A percentile compares a stretch with the other conserved stretches of the same genome.
Evolutionary conservation across 2,888 invertebrate species (phyloP).

Genomic region (Axea sp.): DNA sequence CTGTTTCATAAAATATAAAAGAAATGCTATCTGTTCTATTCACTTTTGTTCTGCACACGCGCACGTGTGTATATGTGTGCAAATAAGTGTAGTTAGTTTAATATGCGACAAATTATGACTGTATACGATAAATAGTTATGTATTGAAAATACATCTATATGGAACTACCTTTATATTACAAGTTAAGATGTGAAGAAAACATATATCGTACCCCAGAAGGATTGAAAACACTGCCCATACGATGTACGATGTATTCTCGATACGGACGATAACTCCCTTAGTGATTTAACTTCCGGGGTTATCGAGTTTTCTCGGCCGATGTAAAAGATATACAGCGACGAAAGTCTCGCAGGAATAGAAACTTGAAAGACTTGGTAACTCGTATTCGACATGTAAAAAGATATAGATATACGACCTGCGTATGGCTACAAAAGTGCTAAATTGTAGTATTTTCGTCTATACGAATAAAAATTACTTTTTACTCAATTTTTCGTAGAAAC

Average conservation of each 20-base stretch:
- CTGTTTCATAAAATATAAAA: too few relatives aligned
- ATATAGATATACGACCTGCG: slow-evolving; percentile 47
- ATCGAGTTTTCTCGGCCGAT: slow-evolving; percentile 66
- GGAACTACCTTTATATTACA: too few relatives aligned
- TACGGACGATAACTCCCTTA: slow-evolving; percentile 63
- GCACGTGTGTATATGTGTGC: too few relatives aligned
- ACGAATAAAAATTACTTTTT: too few relatives aligned
- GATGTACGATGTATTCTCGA: slow-evolving; percentile 57
- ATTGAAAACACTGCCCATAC: slow-evolving; percentile 51
- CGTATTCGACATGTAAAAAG: slow-evolving; percentile 54
- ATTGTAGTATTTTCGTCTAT: slow-evolving; percentile 37
- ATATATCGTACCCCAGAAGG: slow-evolving; percentile 28
- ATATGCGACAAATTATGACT: too few relatives aligned
- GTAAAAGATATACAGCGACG: slow-evolving; percentile 63
- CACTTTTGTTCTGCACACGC: too few relatives aligned
- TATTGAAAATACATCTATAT: too few relatives aligned
- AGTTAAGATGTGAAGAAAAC: slow-evolving; percentile 31
- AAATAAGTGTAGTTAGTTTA: too few relatives aligned
- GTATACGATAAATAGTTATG: too few relatives aligned
- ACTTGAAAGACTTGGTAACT: slow-evolving; percentile 54
- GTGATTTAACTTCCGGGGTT: slow-evolving; percentile 64
- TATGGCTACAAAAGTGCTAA: slow-evolving; percentile 45
- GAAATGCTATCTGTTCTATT: too few relatives aligned
- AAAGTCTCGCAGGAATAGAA: slow-evolving; percentile 58
- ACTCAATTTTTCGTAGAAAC: too few relatives aligned